These are phyloP conservation scores for Mesocentrotus franciscanus DNA, from an alignment of 53 echinoderm and acorn worm species.

Conservation along the genomic window DNA sequence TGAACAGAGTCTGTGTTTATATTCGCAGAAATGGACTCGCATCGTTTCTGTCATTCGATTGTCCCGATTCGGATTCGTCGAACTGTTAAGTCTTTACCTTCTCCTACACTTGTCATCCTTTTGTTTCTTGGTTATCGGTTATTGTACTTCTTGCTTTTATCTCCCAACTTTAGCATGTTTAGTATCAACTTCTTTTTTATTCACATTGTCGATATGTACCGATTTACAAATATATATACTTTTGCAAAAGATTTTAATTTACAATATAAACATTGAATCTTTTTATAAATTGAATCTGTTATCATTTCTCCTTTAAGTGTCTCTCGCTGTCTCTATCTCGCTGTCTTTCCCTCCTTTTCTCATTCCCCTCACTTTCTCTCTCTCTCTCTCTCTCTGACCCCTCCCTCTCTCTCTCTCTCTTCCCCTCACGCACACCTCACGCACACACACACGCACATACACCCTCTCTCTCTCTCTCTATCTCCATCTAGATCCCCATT, in stretches of 20 bases:
- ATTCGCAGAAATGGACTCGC: slow-evolving; percentile 9
- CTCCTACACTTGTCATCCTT: not conserved
- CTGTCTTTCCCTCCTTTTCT: no score
- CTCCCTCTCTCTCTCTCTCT: not conserved
- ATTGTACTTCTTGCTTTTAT: not conserved
- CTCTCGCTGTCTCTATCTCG: no score
- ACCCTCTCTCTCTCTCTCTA: not conserved
- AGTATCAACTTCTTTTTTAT: no score
- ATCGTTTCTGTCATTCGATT: not conserved
- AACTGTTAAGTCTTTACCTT: not conserved
- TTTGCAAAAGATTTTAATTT: no score
- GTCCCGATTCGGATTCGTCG: not conserved
- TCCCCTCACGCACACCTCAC: no score
- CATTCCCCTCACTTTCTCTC: not conserved
- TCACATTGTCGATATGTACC: no score
- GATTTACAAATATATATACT: no score
- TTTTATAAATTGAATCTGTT: no score
- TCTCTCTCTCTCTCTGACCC: not conserved
- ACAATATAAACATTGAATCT: no score
- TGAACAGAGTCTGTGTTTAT: not conserved
- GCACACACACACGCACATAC: not conserved
- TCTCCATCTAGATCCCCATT: not conserved
- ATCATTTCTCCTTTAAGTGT: no score
- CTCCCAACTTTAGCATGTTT: not conserved
- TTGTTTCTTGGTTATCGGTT: not conserved